A percentile compares a stretch with the other conserved stretches of the same genome.
These are phyloP conservation scores for Paralvinella palmiformis DNA, from an alignment of 1,140 invertebrate species.

Conservation along the genomic window DNA sequence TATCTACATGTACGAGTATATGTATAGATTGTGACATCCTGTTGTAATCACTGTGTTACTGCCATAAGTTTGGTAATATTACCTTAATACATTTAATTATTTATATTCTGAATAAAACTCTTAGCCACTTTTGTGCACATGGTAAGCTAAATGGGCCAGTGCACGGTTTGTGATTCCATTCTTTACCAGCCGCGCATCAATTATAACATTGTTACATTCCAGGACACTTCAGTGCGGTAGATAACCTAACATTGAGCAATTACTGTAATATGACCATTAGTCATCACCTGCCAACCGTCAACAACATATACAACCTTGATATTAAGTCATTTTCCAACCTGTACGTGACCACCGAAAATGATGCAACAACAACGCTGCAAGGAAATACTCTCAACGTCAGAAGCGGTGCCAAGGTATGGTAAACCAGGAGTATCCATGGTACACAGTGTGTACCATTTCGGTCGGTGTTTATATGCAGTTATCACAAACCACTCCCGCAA, in stretches of 20 bases:
- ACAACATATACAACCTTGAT: conserved; percentile 25
- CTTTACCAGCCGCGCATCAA: neutral
- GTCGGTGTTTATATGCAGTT: too few relatives aligned
- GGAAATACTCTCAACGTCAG: conserved; percentile 31
- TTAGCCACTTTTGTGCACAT: too few relatives aligned
- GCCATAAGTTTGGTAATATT: too few relatives aligned
- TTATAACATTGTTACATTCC: conserved; percentile 1
- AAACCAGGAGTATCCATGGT: neutral
- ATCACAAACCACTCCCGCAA: too few relatives aligned
- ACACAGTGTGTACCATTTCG: too few relatives aligned
- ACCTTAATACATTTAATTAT: too few relatives aligned
- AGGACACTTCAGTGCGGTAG: conserved; percentile 31
- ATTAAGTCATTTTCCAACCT: conserved; percentile 32
- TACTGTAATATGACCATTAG: conserved; percentile 27
- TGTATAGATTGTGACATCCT: neutral
- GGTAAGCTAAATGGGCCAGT: neutral
- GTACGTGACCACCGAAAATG: conserved; percentile 26
- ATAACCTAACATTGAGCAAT: conserved; percentile 30
- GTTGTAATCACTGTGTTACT: too few relatives aligned
- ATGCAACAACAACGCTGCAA: conserved; percentile 25
- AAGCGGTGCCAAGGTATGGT: conserved; percentile 30
- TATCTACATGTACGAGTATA: neutral
- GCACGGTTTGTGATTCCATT: neutral
- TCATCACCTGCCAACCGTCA: conserved; percentile 19
- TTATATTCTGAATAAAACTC: too few relatives aligned